phyloP scores from a whole-genome alignment of 1,140 invertebrate genomes.

The Drosophila bifasciata region DNA sequence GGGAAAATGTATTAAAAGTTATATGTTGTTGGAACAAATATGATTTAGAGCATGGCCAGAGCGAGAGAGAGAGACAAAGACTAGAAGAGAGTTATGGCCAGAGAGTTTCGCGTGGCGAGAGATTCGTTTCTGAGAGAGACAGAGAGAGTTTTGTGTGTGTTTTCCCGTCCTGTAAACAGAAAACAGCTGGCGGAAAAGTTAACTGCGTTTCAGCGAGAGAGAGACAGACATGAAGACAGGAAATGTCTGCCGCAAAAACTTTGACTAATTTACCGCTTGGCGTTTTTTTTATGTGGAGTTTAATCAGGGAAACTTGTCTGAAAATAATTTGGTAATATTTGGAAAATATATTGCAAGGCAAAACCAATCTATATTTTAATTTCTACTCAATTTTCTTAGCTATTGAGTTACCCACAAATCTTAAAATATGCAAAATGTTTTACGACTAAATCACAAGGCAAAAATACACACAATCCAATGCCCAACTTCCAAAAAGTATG shows the following conservation, averaged over 20 bases:
- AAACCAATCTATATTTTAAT: too few species aligned
- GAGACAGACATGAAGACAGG: neutral
- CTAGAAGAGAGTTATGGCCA: neutral
- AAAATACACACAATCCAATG: constrained; percentile 27
- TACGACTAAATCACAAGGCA: constrained; percentile 38
- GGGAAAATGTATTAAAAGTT: constrained; percentile 47
- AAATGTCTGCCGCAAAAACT: constrained; percentile 10
- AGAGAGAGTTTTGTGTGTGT: constrained; percentile 3
- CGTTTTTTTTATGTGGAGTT: neutral
- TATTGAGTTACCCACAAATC: neutral
- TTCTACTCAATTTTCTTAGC: too few species aligned
- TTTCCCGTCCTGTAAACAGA: constrained; percentile 60
- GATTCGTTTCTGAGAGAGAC: neutral
- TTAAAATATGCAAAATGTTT: constrained; percentile 29
- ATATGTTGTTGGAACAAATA: constrained; percentile 43
- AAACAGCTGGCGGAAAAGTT: constrained; percentile 63
- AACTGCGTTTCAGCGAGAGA: neutral
- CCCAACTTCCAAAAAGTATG: constrained; percentile 6
- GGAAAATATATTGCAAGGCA: too few species aligned
- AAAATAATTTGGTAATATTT: too few species aligned
- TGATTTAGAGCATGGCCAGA: constrained; percentile 31
- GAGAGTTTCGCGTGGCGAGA: constrained; percentile 7
- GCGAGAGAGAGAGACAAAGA: constrained; percentile 2
- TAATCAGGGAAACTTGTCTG: too few species aligned
- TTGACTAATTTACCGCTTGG: constrained; percentile 6